A percentile compares a stretch with the other conserved stretches of the same genome.
These are phyloP conservation scores for Drosophila nebulosa DNA, from an alignment of 1,140 invertebrate species.

Conservation along the genomic window DNA sequence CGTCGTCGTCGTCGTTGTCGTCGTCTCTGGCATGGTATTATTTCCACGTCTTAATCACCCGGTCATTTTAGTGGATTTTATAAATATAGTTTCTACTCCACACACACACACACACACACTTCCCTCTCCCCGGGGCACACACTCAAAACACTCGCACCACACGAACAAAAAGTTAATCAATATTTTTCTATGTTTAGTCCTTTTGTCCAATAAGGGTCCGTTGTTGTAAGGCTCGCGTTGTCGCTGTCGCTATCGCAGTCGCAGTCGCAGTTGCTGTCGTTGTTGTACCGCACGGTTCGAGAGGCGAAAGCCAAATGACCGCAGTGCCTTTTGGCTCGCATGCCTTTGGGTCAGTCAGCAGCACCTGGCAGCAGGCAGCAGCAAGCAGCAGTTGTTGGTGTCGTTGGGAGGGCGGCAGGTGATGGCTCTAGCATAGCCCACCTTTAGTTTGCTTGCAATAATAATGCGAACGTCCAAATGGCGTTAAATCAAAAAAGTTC, in stretches of 20 bases:
- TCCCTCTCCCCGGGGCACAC: no score
- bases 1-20: constrained; percentile 13
- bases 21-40: constrained; percentile 66
- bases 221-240: constrained; percentile 52
- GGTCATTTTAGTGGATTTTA: not conserved
- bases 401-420: not conserved
- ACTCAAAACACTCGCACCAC: no score
- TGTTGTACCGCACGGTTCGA: constrained; percentile 59
- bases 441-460: not conserved
- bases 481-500: constrained; percentile 6
- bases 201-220: constrained; percentile 11
- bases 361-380: constrained; percentile 15
- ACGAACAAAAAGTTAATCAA: constrained; percentile 62
- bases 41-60: constrained; percentile 3
- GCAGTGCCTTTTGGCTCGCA: constrained; percentile 1
- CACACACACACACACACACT: constrained; percentile 4
- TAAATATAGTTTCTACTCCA: not conserved
- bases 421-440: no score
- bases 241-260: not conserved
- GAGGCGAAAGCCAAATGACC: constrained; percentile 73
- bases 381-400: not conserved
- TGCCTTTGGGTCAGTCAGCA: constrained; percentile 18
- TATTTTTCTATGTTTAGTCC: constrained; percentile 39
- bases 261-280: not conserved
- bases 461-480: not conserved